Conservation (phyloP, 2,113 vertebrate species). For the Romanogobio albipinnatus region DNA sequence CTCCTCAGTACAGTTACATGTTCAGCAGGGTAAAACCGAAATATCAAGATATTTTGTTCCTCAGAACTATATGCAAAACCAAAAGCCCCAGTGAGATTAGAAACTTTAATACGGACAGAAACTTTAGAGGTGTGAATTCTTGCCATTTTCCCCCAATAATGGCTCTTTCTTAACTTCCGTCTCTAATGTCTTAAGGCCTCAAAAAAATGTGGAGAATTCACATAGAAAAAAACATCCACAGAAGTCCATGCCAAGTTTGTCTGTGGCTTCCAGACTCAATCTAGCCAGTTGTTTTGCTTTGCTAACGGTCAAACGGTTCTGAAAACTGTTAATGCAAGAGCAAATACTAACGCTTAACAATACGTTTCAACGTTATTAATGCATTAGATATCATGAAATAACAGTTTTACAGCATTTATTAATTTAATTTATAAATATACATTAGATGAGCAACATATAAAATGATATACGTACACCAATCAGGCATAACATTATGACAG, state of each 20-base stretch:
- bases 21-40: background rate
- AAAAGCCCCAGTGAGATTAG: background rate
- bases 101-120: background rate
- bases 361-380: background rate
- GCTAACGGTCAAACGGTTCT: background rate
- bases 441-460: background rate
- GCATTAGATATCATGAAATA: background rate
- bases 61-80: background rate
- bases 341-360: background rate
- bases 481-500: too few species aligned
- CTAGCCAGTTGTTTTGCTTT: background rate
- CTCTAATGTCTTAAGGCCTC: slow-evolving; percentile 32
- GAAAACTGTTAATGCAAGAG: background rate
- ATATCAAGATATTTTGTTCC: background rate
- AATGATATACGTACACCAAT: background rate
- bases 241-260: background rate
- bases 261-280: background rate
- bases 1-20: background rate
- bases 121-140: slow-evolving; percentile 46
- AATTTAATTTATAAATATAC: background rate
- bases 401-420: background rate
- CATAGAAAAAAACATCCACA: slow-evolving; percentile 4
- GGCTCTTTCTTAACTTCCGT: slow-evolving; percentile 33
- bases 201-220: slow-evolving; percentile 48
- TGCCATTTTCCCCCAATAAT: slow-evolving; percentile 27